Base-by-base conservation (phyloP, 2,797 vertebrate species). In the Oreonectes daqikongensis region DNA sequence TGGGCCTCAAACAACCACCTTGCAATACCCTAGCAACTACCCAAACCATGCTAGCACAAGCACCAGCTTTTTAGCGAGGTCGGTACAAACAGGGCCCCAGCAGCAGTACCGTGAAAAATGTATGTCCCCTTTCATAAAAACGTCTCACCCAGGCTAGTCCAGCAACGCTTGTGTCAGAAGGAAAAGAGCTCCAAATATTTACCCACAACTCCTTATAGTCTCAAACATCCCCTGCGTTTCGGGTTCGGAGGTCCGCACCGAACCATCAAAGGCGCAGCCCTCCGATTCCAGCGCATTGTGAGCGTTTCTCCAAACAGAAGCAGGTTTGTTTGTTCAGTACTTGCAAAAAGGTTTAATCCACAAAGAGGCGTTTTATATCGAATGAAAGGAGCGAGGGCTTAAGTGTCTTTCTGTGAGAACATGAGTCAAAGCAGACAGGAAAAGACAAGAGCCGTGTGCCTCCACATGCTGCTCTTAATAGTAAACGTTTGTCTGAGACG, bases 401-500 rank as follows among this genome's bases (percentile, higher is more conserved):
- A 44, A 60, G 78, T 64, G 69, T 79, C 22, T 52, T 79, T 88
- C 81, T 81, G 82, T 82, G 78, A 80, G 81, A 86, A 67, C 83
- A 82, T 50, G 59, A 76, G 72, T 82, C 72, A 63, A 60, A 73
- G 76, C 80, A 82, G 65, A 78, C 81, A 78, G 69, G 80, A 79
- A 79, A 75, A 84, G 84, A 82, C 72, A 74, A 75, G 71, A 81
- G 53, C 84, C 82, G 87, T 65, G 1, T 91, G 92, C 86, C 91
- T 88, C 77, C 86, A 90, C 91, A 88, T 89, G 92, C 88, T 84
- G 85, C 63, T 82, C 17, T 60, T 35, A 17, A 60, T 24, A 86
- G 77, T 87, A 87, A 88, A 84, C 71, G 77, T 71, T 59, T 79
- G 72, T 81, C 82, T 87, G 88, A 89, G 84, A 91, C 89, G 91